A percentile compares a stretch with the other conserved stretches of the same genome.
Evolutionary conservation across 2,113 vertebrate genomes (phyloP).

Genomic region (Corvus moneduloides): DNA sequence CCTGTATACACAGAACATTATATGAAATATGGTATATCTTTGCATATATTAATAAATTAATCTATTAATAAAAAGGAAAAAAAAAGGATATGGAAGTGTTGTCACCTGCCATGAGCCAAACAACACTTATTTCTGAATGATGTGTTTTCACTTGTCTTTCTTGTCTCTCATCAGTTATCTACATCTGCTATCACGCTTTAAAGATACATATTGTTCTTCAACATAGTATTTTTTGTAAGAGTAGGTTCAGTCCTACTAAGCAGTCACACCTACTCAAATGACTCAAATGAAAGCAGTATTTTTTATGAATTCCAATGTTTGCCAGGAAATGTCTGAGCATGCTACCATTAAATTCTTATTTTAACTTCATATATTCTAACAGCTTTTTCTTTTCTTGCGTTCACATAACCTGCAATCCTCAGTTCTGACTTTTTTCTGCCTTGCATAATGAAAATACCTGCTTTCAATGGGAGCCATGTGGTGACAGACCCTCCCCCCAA

Average conservation of each 20-base stretch:
- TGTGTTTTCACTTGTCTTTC: slow-evolving; percentile 52
- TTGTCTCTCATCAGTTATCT: slow-evolving; percentile 10
- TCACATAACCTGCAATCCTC: neutral
- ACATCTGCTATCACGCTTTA: slow-evolving; percentile 11
- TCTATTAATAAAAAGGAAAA: neutral
- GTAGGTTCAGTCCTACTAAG: slow-evolving; percentile 44
- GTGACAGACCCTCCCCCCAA: neutral
- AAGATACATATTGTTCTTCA: slow-evolving; percentile 39
- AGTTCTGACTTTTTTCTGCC: neutral
- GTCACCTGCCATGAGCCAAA: slow-evolving; percentile 24
- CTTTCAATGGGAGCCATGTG: neutral
- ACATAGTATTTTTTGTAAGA: slow-evolving; percentile 31
- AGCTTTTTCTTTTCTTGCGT: neutral
- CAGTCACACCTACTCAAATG: slow-evolving; percentile 61
- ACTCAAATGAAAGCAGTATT: slow-evolving; percentile 50
- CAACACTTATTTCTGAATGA: slow-evolving; percentile 50
- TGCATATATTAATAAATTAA: neutral
- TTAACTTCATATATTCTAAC: slow-evolving; percentile 6
- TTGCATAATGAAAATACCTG: neutral
- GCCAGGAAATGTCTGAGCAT: slow-evolving; percentile 15
- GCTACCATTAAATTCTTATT: slow-evolving; percentile 35
- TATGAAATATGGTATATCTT: neutral
- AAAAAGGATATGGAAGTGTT: neutral
- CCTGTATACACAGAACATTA: neutral
- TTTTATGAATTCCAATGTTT: slow-evolving; percentile 45